Evolutionary conservation across 2,888 invertebrate genomes (phyloP).

Genomic region (Mimachlamys varia): DNA sequence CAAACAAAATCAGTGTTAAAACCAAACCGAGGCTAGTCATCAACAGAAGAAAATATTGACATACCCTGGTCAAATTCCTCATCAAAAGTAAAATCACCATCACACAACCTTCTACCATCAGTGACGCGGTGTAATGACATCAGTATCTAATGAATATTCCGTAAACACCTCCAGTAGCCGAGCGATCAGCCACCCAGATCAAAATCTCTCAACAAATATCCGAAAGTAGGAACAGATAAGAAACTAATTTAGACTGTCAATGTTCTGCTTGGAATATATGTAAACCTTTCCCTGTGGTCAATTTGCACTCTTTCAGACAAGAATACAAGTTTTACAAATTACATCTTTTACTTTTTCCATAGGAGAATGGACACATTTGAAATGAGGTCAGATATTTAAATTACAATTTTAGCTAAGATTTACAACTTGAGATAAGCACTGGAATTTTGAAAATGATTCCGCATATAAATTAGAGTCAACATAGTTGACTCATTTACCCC

Average conservation of each 20-base stretch:
- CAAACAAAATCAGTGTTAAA: neutral
- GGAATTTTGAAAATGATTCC: conserved; percentile 7
- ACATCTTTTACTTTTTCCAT: neutral
- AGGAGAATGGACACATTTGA: neutral
- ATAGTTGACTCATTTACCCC: neutral
- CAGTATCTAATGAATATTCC: neutral
- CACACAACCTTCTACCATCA: neutral
- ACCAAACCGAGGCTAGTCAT: neutral
- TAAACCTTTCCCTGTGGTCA: neutral
- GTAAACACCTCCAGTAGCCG: neutral
- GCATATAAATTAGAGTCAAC: neutral
- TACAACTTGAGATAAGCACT: neutral
- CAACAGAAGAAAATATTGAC: conserved; percentile 8
- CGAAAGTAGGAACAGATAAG: neutral
- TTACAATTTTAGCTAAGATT: neutral
- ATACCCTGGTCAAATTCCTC: conserved; percentile 29
- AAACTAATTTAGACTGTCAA: neutral
- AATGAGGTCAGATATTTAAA: neutral
- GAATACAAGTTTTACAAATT: neutral
- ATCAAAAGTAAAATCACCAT: neutral
- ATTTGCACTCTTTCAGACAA: neutral
- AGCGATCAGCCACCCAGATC: neutral
- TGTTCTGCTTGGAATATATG: neutral
- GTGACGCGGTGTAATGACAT: neutral
- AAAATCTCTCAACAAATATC: neutral